Evolutionary conservation across 2,797 vertebrate genomes (phyloP), one percentile per base, ranked within the genome.

Genomic region (Anguilla megastoma): DNA sequence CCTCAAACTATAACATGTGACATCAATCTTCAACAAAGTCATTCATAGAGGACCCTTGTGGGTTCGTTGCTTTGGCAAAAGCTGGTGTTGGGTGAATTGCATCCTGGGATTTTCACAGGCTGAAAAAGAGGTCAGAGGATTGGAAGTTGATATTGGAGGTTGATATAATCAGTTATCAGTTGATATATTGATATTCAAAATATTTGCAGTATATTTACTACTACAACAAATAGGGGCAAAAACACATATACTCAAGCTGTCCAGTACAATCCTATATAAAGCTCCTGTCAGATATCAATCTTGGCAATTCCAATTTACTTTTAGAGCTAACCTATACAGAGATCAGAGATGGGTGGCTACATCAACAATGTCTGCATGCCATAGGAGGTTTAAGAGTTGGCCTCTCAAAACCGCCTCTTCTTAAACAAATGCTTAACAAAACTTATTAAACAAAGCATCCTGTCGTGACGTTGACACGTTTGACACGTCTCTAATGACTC

Each of bases 1-100:
- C 88, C 87, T 89, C 87, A 58, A 58, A 87, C 60, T 50, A 79
- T 87, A 85, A 84, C 86, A 86, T 9, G 0, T 86, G 91, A 90
- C 84, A 91, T 92, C 90, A 90, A 87, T 92, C 92, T 89, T 86
- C 90, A 89, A 91, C 88, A 89, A 89, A 89, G 89, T 91, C 87
- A 87, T 90, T 90, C 71, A 86, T 27, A 9, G 52, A 82, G n/a
- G 85, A 87, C 88, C 84, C 86, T 85, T 90, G 84, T 58, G 88
- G 88, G 84, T 83, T 90, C 88, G 91, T 86, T 50, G 90, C 12
- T 86, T 88, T 85, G 87, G 86, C 90, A 87, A 8, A 58, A 41
- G 89, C 76, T 89, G 41, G 24, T 56, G 33, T 56, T n/a, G 71
- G 85, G 33, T 87, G 56, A 48, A 56, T 45, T 58, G 30, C 21